Base-by-base conservation (phyloP, 1,140 invertebrate species). In the Bombus consobrinus region DNA sequence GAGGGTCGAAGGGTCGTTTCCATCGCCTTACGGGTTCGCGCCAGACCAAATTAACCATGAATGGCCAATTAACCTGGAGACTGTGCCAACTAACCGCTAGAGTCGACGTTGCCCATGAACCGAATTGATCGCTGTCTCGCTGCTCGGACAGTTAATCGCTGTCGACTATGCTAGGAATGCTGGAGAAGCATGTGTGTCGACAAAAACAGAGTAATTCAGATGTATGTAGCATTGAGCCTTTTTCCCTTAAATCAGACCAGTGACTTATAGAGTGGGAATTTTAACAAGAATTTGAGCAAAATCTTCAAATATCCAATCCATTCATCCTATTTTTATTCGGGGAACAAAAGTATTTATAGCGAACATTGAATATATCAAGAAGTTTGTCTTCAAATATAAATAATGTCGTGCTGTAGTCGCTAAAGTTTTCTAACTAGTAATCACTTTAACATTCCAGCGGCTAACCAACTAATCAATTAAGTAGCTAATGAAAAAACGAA, bases 1-100 rank as follows among this genome's bases (percentile, higher is more conserved):
- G 83, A 86, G 89, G 88, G 86, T 91, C 87, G 85, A 81, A 88
- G 89, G 88, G 81, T 89, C 88, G 82, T 88, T 76, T 87, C 89
- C 90, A 90, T 93, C 93, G 86, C 88, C 89, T 92, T 90, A 89
- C 86, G 80, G 90, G 87, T 89, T 89, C 89, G 75, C 87, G 80
- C 83, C 85, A 88, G 92, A 94, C 91, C 94, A 93, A 94, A 94
- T 95, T 95, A 94, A 93, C 92, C 91, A 93, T 95, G 94, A 95
- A 95, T 94, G 93, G 91, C 92, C 93, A 95, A 95, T 95, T 94
- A 95, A 94, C 93, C 92, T 93, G 91, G 87, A 91, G 91, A 95
- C 92, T 92, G 94, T 91, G 92, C 93, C 68, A 87, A 81, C 86
- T 92, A 91, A 94, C 93, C 93, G 79, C 91, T 88, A 87, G 91